Conservation (phyloP, 2,113 vertebrate species). For the Nerophis ophidion region DNA sequence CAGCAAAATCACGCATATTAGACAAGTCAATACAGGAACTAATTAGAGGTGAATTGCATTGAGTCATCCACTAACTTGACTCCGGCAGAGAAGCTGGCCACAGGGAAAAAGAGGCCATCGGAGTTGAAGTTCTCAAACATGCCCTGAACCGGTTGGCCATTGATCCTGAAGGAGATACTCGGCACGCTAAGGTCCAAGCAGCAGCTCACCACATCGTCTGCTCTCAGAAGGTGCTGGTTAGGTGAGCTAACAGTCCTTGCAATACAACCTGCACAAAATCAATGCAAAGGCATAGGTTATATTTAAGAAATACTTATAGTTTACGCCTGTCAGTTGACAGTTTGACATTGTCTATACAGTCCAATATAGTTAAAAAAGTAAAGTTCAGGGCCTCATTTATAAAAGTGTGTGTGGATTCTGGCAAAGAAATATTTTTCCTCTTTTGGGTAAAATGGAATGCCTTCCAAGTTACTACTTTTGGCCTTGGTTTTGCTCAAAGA, state of each 20-base stretch:
- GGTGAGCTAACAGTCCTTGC: slow-evolving; percentile 87
- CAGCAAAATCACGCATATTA: too few species aligned
- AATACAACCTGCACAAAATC: slow-evolving; percentile 75
- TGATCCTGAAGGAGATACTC: slow-evolving; percentile 95
- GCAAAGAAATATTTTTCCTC: too few species aligned
- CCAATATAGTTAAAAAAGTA: too few species aligned
- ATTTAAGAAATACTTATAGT: background rate
- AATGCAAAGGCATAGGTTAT: background rate
- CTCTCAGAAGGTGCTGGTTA: slow-evolving; percentile 84
- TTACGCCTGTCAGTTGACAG: background rate
- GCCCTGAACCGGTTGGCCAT: slow-evolving; percentile 93
- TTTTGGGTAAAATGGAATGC: too few species aligned
- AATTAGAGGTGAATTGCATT: background rate
- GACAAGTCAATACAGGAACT: too few species aligned
- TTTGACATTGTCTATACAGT: background rate
- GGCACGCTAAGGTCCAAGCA: slow-evolving; percentile 91
- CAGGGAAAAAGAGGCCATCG: slow-evolving; percentile 92
- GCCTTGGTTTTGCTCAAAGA: too few species aligned
- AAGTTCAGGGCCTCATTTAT: too few species aligned
- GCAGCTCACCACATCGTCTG: slow-evolving; percentile 93
- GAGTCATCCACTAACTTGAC: slow-evolving; percentile 81
- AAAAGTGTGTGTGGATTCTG: too few species aligned
- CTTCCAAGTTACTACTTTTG: too few species aligned
- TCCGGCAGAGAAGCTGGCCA: slow-evolving; percentile 91
- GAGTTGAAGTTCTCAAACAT: slow-evolving; percentile 99